Conservation (phyloP, 2,797 vertebrate species). For the Cuculus canorus region DNA sequence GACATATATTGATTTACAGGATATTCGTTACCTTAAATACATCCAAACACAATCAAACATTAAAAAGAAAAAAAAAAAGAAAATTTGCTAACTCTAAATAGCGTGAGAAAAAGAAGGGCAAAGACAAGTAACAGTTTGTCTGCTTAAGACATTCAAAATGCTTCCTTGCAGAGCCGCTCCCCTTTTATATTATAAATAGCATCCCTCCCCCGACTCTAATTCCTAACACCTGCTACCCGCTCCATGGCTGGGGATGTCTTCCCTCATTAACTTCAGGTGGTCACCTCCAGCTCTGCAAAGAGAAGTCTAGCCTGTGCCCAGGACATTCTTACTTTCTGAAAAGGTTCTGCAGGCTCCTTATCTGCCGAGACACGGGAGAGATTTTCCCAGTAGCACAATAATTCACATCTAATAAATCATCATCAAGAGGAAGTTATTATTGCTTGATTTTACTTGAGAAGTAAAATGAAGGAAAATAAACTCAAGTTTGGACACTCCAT, state of each 20-base stretch:
- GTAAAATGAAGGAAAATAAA: slow-evolving; percentile 37
- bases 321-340: background rate
- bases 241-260: slow-evolving; percentile 44
- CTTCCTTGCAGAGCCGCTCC: slow-evolving; percentile 7
- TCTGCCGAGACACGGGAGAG: background rate
- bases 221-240: slow-evolving; percentile 66
- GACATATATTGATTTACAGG: background rate
- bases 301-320: background rate
- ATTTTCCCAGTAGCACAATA: slow-evolving; percentile 13
- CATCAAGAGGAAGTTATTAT: slow-evolving; percentile 20
- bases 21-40: background rate
- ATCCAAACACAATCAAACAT: background rate
- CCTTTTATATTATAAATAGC: slow-evolving; percentile 55
- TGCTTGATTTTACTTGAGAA: slow-evolving; percentile 7
- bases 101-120: background rate
- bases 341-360: background rate
- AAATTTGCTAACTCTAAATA: background rate
- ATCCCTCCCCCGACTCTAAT: slow-evolving; percentile 22
- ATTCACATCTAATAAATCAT: slow-evolving; percentile 39
- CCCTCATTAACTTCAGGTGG: slow-evolving; percentile 67
- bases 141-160: background rate
- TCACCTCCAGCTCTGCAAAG: slow-evolving; percentile 54
- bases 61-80: background rate
- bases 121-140: background rate
- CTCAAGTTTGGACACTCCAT: background rate